Percentiles rank a stretch among this genome's conserved stretches.
phyloP scores from a whole-genome alignment of 2,113 vertebrate species.

The Cynopterus brachyotis region DNA sequence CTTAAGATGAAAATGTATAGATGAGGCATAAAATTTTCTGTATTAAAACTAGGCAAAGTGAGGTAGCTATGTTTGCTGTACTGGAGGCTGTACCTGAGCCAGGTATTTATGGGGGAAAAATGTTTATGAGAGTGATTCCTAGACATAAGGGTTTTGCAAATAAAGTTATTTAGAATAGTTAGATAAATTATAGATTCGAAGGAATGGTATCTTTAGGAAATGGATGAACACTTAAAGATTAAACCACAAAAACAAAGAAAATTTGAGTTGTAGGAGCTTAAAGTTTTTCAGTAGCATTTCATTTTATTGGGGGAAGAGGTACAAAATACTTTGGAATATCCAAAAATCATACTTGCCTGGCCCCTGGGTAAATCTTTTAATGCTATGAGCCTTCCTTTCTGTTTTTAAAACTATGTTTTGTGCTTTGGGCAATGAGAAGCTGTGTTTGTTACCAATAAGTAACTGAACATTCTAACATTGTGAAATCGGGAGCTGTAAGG shows the following conservation, averaged over 20 bases:
- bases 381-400: background rate
- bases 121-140: background rate
- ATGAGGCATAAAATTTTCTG: background rate
- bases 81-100: background rate
- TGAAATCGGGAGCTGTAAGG: background rate
- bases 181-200: background rate
- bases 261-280: background rate
- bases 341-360: background rate
- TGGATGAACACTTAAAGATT: background rate
- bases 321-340: background rate
- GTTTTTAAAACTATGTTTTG: constrained; percentile 4
- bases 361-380: background rate
- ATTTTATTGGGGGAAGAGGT: background rate
- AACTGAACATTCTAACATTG: background rate
- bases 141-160: background rate
- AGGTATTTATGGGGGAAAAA: background rate
- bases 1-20: background rate
- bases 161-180: constrained; percentile 6
- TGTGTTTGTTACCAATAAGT: background rate
- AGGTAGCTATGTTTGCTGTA: background rate
- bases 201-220: background rate
- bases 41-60: background rate
- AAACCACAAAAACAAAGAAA: background rate
- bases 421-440: background rate
- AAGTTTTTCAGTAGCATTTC: background rate